Base-by-base conservation (phyloP, 1,140 invertebrate species). In the Zaprionus gabonicus region DNA sequence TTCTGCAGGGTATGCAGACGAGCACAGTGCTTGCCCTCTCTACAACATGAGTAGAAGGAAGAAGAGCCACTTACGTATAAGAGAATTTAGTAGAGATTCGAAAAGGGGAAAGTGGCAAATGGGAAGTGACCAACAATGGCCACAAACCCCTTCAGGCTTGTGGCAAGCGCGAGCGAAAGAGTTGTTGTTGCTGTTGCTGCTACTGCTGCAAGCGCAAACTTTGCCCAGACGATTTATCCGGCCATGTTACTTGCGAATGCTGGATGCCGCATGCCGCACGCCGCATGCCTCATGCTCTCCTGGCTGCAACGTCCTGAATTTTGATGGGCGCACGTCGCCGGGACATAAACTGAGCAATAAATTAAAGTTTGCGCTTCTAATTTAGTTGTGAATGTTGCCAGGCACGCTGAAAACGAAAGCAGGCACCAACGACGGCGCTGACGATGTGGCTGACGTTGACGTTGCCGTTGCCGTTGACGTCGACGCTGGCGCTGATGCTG, bases 341-440 rank as follows among this genome's bases (percentile, higher is more conserved):
- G 41, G 41, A 44, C 41, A 44, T 44, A 44, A 44, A 44, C 41
- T 44, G 41, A n/a, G 41, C 41, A 44, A 44, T 44, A 44, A 44
- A 44, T 44, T 44, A 44, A 44, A 44, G 41, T 44, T 44, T 44
- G 41, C 41, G 41, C 41, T 44, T 44, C 41, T 44, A 44, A 44
- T 44, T 44, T 44, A 44, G 41, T 44, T 44, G 41, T 44, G 41
- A 44, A 44, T 44, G 41, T 44, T 44, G 41, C 41, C 41, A 9
- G 41, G 41, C 41, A 9, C 0, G 41, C 41, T 44, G 41, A 44
- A 44, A 44, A 17, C 41, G 41, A 44, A 44, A 44, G 41, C 41
- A 17, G 15, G 41, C 38, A 15, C 15, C 38, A 12, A n/a, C 41
- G 15, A 2, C 5, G 41, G 9, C 9, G 28, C 28, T 10, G 31